These are phyloP conservation scores for Lampropteryx suffumata DNA, from an alignment of 2,888 invertebrate genomes.

Conservation along the genomic window DNA sequence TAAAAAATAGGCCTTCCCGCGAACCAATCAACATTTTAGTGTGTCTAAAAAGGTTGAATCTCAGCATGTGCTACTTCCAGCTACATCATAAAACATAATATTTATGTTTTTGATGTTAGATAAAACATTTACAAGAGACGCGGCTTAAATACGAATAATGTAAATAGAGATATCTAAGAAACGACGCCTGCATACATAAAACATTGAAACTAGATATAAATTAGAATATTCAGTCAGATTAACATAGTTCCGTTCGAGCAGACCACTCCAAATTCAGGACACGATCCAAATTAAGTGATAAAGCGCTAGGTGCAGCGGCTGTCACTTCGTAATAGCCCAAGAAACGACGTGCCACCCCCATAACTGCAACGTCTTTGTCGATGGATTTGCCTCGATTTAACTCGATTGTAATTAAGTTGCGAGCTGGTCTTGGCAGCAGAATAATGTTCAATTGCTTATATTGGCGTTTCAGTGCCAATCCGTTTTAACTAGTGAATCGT, in stretches of 20 bases:
- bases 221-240: slow-evolving; percentile 14
- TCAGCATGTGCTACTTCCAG: too few relatives aligned
- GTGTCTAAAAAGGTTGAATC: too few relatives aligned
- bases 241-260: slow-evolving; percentile 12
- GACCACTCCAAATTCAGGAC: slow-evolving; percentile 10
- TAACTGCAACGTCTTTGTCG: slow-evolving; percentile 15
- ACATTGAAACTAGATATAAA: slow-evolving; percentile 4
- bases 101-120: too few relatives aligned
- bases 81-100: too few relatives aligned
- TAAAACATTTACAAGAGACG: too few relatives aligned
- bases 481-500: too few relatives aligned
- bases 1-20: too few relatives aligned
- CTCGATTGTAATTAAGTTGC: slow-evolving; percentile 8
- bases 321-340: slow-evolving; percentile 17
- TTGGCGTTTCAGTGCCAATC: too few relatives aligned
- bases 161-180: too few relatives aligned
- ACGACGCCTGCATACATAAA: too few relatives aligned
- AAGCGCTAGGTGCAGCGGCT: slow-evolving; percentile 20
- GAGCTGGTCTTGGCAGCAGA: background rate
- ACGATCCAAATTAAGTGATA: slow-evolving; percentile 25
- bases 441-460: background rate
- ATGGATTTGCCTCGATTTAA: background rate
- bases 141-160: too few relatives aligned
- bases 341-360: background rate
- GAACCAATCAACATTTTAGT: too few relatives aligned